These are phyloP conservation scores for Carposina sasakii DNA, from an alignment of 1,140 invertebrate genomes.

Conservation along the genomic window DNA sequence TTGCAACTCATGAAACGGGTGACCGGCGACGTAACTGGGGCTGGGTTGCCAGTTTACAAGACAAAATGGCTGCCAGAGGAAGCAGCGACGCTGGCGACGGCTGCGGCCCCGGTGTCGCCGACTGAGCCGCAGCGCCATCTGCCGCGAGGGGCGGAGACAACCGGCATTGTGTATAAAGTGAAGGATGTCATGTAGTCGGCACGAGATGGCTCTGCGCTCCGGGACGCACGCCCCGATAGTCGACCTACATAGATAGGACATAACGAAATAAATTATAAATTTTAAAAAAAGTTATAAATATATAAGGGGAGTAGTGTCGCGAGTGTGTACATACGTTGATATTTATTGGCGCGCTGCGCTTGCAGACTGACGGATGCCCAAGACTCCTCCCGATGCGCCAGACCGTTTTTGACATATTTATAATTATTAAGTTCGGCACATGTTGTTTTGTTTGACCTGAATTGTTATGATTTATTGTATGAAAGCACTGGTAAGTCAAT, in stretches of 20 bases:
- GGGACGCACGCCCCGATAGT: slow-evolving; percentile 20
- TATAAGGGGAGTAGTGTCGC: slow-evolving; percentile 48
- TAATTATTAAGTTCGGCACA: slow-evolving; percentile 65
- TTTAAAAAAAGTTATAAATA: slow-evolving; percentile 61
- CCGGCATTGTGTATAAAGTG: too few relatives aligned
- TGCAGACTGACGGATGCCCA: slow-evolving; percentile 44
- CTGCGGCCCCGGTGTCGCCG: not conserved
- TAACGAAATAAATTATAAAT: slow-evolving; percentile 70
- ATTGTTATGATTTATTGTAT: slow-evolving; percentile 72
- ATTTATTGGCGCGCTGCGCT: slow-evolving; percentile 60
- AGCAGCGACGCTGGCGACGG: not conserved
- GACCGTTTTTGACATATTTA: slow-evolving; percentile 58
- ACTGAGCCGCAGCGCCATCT: not conserved
- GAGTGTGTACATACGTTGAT: slow-evolving; percentile 65
- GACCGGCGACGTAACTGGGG: too few relatives aligned
- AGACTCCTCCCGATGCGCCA: slow-evolving; percentile 48
- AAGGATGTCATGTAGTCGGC: not conserved
- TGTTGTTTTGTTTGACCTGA: slow-evolving; percentile 71
- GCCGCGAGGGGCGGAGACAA: not conserved
- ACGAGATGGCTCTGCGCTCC: not conserved
- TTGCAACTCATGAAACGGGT: too few relatives aligned
- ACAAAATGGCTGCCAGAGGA: not conserved
- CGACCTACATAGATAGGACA: slow-evolving; percentile 62
- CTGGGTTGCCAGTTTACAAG: too few relatives aligned
- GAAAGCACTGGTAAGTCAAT: slow-evolving; percentile 68